These are phyloP conservation scores for Machimus atricapillus DNA, from an alignment of 2,888 invertebrate species.

Conservation along the genomic window DNA sequence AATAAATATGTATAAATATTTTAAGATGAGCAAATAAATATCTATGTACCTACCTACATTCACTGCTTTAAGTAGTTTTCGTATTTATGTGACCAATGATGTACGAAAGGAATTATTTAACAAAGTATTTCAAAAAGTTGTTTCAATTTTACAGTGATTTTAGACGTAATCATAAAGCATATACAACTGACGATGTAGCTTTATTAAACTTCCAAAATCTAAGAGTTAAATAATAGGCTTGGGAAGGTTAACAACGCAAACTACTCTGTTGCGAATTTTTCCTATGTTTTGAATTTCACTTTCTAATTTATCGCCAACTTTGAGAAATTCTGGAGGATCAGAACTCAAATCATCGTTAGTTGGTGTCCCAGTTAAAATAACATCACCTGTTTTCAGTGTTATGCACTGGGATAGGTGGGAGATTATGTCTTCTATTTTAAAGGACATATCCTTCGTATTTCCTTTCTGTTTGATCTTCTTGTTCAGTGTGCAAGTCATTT, in stretches of 20 bases:
- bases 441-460: constrained; percentile 80
- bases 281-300: background rate
- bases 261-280: background rate
- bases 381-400: constrained; percentile 84
- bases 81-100: background rate
- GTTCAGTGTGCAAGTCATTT: constrained; percentile 78
- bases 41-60: no score
- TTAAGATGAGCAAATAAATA: no score
- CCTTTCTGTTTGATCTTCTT: constrained; percentile 79
- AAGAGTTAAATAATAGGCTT: no score
- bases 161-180: no score
- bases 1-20: background rate
- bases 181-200: no score
- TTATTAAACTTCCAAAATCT: no score
- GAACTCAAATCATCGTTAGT: background rate
- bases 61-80: background rate
- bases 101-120: no score
- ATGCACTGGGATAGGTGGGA: constrained; percentile 69
- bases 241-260: no score
- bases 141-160: no score
- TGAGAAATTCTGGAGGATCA: background rate
- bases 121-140: no score
- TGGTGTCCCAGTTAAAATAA: constrained; percentile 77
- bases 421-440: constrained; percentile 65
- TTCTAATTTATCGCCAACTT: background rate